These are phyloP conservation scores for Cynodonichthys magdalenae DNA, from an alignment of 2,797 vertebrate species.

Conservation along the genomic window DNA sequence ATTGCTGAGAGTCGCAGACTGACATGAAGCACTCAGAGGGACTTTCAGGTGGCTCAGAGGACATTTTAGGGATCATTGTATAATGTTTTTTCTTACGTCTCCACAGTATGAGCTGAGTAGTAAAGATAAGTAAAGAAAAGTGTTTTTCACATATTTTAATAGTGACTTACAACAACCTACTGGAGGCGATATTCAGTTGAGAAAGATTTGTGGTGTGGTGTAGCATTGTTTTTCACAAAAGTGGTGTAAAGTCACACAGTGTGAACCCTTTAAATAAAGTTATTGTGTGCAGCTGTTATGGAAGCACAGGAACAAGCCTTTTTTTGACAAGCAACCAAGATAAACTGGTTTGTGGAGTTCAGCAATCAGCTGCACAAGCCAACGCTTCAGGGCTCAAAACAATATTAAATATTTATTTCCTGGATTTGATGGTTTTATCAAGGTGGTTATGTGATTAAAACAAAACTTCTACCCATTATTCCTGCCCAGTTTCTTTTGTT, in stretches of 20 bases:
- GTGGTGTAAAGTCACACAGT: slow-evolving; percentile 43
- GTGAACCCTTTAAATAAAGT: slow-evolving; percentile 46
- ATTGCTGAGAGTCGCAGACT: slow-evolving; percentile 54
- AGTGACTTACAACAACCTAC: background rate
- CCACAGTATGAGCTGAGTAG: slow-evolving; percentile 8
- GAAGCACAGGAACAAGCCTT: slow-evolving; percentile 47
- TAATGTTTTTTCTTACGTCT: slow-evolving; percentile 24
- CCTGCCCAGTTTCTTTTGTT: slow-evolving; percentile 23
- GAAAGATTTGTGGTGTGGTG: background rate
- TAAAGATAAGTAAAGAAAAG: background rate
- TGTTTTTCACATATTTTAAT: background rate
- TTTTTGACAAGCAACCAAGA: slow-evolving; percentile 36
- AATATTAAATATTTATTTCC: slow-evolving; percentile 34
- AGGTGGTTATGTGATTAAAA: slow-evolving; percentile 26
- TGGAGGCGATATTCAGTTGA: slow-evolving; percentile 17
- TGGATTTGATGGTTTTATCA: slow-evolving; percentile 5
- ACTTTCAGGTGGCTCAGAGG: slow-evolving; percentile 62
- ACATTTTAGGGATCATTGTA: slow-evolving; percentile 44
- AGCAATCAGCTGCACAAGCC: slow-evolving; percentile 42
- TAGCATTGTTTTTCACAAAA: slow-evolving; percentile 42
- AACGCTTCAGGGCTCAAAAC: slow-evolving; percentile 29
- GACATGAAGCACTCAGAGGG: slow-evolving; percentile 53
- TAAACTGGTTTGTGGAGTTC: slow-evolving; percentile 70
- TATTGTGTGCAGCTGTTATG: slow-evolving; percentile 29
- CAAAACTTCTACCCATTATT: slow-evolving; percentile 8